phyloP scores from a whole-genome alignment of 1,140 invertebrate genomes.

The Drosophila tani region DNA sequence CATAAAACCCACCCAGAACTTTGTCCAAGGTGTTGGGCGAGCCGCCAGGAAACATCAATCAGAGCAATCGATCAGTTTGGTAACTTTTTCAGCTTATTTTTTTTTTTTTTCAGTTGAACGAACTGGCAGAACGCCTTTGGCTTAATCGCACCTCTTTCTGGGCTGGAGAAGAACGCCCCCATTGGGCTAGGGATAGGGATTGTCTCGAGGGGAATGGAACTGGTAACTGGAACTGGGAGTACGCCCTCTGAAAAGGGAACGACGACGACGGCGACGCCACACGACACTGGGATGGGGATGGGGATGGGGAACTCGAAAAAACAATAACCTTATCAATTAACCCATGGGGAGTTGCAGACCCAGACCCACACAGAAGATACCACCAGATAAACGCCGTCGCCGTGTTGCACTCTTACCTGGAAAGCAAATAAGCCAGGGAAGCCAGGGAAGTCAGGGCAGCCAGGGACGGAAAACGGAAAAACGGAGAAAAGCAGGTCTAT shows the following conservation, averaged over 20 bases:
- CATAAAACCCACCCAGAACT: neutral
- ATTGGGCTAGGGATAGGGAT: slow-evolving; percentile 1
- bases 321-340: slow-evolving; percentile 55
- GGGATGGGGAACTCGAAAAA: slow-evolving; percentile 12
- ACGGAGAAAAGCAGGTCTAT: slow-evolving; percentile 54
- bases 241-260: slow-evolving; percentile 29
- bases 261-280: neutral
- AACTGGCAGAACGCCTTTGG: slow-evolving; percentile 34
- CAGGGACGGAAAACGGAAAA: neutral
- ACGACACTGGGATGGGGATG: neutral
- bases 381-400: slow-evolving; percentile 21
- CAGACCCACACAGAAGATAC: slow-evolving; percentile 16
- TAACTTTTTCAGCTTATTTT: neutral
- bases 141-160: slow-evolving; percentile 41
- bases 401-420: slow-evolving; percentile 51
- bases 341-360: slow-evolving; percentile 37
- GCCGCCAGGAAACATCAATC: slow-evolving; percentile 32
- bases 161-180: slow-evolving; percentile 26
- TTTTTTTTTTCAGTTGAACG: slow-evolving; percentile 10
- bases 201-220: slow-evolving; percentile 9
- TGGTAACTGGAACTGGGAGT: slow-evolving; percentile 2
- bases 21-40: neutral
- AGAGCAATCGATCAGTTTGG: slow-evolving; percentile 26
- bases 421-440: slow-evolving; percentile 55
- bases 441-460: neutral